Conservation (phyloP, 2,797 vertebrate species). For the Amphiprion clarkii region DNA sequence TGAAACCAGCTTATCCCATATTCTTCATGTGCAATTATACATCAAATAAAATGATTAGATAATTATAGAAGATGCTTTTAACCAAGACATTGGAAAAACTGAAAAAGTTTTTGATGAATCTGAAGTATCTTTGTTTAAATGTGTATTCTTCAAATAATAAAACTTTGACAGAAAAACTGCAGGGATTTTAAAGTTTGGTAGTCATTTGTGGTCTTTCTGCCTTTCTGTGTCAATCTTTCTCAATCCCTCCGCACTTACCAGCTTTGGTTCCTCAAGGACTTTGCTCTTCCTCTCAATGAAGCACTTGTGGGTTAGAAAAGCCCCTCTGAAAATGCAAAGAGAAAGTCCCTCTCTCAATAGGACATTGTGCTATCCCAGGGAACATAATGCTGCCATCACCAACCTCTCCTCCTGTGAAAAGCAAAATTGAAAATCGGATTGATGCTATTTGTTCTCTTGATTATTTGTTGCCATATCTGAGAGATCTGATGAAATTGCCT, state of each 20-base stretch:
- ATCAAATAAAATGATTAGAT: no score
- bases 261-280: conserved; percentile 19
- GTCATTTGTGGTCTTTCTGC: background rate
- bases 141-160: background rate
- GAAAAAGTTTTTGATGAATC: no score
- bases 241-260: background rate
- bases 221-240: background rate
- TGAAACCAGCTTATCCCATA: no score
- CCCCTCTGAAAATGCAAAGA: conserved; percentile 15
- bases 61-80: no score
- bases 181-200: background rate
- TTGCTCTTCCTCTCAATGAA: conserved; percentile 13
- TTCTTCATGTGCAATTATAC: no score
- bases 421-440: conserved; percentile 53
- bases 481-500: conserved; percentile 47
- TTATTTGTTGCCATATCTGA: conserved; percentile 61
- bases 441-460: conserved; percentile 55
- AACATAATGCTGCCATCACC: conserved; percentile 32
- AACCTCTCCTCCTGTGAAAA: conserved; percentile 32
- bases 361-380: conserved; percentile 12
- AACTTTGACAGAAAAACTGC: background rate
- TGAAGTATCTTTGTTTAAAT: no score
- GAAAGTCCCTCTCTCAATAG: background rate
- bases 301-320: conserved; percentile 3
- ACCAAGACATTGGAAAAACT: no score